Base-by-base conservation (phyloP, 2,113 vertebrate species). In the Tragelaphus strepsiceros region DNA sequence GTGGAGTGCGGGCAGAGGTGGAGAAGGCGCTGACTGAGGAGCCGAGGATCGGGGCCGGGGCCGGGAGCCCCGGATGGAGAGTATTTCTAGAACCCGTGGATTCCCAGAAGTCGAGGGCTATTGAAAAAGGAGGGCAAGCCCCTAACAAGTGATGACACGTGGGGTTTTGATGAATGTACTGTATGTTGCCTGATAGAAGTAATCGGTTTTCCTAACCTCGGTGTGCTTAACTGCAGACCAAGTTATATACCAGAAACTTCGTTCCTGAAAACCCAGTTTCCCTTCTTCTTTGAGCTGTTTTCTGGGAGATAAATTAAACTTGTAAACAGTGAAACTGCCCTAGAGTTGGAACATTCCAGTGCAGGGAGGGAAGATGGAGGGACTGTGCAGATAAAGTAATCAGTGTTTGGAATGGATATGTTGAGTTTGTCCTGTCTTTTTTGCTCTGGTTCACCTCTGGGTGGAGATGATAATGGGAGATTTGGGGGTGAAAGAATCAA, bases 221-320 rank as follows among this genome's bases (percentile, higher is more conserved):
- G 19, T 83, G 35, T 24, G 22, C 46, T 3, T 64, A 62, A 64
- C 19, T 88, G 13, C 67, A 94, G 46, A 62, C 54, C 19, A 71
- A n/a, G 15, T 39, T 77, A 10, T 32, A n/a, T 49, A 64, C 24
- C 30, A 53, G 58, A 89, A 92, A 43, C 26, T 80, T 80, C 26
- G 26, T 64, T 64, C 24, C 26, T 78, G 56, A 89, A 78, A 64
- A 56, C 30, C 39, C 11, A 19, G 1, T 85, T 90, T 35, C 62
- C 64, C 32, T 81, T 88, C 35, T 56, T 91, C 86, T 93, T 46
- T 85, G 35, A 94, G 67, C 53, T 95, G 1, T 94, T 84, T 49
- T 80, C 87, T 97, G 84, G 51, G 56, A 49, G 32, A 82, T 81
- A 95, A 96, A 53, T 94, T 86, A 61, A 90, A 71, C 43, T 87